phyloP scores from a whole-genome alignment of 1,140 invertebrate species.

The Eumeta japonica region DNA sequence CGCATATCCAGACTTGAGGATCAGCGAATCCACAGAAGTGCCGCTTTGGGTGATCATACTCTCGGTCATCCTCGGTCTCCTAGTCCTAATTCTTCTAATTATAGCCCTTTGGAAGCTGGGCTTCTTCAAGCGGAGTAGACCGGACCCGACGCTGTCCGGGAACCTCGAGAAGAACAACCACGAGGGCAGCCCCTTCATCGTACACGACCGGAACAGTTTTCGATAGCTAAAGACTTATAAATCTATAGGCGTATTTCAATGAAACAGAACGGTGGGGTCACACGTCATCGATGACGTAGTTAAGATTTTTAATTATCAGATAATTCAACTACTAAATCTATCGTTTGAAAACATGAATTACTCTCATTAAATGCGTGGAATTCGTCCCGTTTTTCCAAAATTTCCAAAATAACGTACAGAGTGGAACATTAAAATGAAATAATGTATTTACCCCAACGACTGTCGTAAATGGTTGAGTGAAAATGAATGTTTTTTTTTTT shows the following conservation, averaged over 20 bases:
- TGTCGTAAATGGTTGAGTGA: neutral
- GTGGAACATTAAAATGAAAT: neutral
- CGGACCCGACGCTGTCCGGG: slow-evolving; percentile 78
- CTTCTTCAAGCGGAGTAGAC: slow-evolving; percentile 83
- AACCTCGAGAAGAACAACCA: slow-evolving; percentile 77
- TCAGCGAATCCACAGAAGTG: slow-evolving; percentile 68
- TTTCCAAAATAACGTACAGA: neutral
- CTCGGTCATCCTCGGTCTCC: slow-evolving; percentile 73
- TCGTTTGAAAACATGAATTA: neutral
- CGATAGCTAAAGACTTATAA: slow-evolving; percentile 28
- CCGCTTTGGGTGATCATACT: slow-evolving; percentile 83
- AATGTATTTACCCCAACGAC: neutral
- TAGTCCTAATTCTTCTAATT: slow-evolving; percentile 76
- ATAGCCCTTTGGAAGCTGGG: slow-evolving; percentile 80
- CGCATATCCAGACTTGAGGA: slow-evolving; percentile 74
- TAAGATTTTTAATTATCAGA: too few species aligned
- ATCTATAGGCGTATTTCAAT: neutral
- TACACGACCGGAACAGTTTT: slow-evolving; percentile 39
- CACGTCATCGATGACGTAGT: too few species aligned
- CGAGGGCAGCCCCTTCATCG: slow-evolving; percentile 61
- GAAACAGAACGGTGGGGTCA: neutral
- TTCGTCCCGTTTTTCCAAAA: neutral
- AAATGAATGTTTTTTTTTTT: neutral
- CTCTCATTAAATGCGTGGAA: neutral
- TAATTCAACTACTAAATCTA: neutral